Conservation (phyloP, 2,888 invertebrate genomes). For the Drosophila multiciliata region DNA sequence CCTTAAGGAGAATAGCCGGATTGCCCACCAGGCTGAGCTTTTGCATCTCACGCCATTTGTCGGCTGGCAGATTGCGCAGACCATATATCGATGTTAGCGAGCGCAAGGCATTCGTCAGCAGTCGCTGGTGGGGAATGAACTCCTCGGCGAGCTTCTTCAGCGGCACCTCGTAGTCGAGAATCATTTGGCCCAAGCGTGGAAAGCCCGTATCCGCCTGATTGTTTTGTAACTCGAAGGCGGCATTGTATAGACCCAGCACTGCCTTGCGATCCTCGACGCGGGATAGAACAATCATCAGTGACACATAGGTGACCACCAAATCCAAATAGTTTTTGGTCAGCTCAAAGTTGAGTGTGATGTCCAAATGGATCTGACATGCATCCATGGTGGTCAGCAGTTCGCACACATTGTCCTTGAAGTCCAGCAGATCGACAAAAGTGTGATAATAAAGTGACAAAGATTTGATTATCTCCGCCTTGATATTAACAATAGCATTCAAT, state of each 20-base stretch:
- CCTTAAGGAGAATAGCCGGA: constrained; percentile 96
- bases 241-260: constrained; percentile 98
- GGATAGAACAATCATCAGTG: constrained; percentile 98
- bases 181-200: constrained; percentile 98
- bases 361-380: constrained; percentile 96
- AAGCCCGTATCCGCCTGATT: constrained; percentile 95
- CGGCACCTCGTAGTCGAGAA: constrained; percentile 98
- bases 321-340: constrained; percentile 98
- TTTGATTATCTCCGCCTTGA: constrained; percentile 97
- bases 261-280: constrained; percentile 99
- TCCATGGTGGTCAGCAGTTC: constrained; percentile 97
- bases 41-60: constrained; percentile 96
- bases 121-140: constrained; percentile 96
- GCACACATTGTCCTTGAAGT: constrained; percentile 97
- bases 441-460: constrained; percentile 98
- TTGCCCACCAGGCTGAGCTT: constrained; percentile 97
- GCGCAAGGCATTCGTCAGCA: constrained; percentile 93
- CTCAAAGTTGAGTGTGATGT: constrained; percentile 98
- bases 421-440: constrained; percentile 99
- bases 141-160: constrained; percentile 98
- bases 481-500: constrained; percentile 93
- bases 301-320: constrained; percentile 96
- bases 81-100: constrained; percentile 95
- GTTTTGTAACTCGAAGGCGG: constrained; percentile 98
- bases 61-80: constrained; percentile 95